Percentiles rank a stretch among this genome's conserved stretches.
These are phyloP conservation scores for Drosophila kurseongensis DNA, from an alignment of 1,140 invertebrate species.

Conservation along the genomic window DNA sequence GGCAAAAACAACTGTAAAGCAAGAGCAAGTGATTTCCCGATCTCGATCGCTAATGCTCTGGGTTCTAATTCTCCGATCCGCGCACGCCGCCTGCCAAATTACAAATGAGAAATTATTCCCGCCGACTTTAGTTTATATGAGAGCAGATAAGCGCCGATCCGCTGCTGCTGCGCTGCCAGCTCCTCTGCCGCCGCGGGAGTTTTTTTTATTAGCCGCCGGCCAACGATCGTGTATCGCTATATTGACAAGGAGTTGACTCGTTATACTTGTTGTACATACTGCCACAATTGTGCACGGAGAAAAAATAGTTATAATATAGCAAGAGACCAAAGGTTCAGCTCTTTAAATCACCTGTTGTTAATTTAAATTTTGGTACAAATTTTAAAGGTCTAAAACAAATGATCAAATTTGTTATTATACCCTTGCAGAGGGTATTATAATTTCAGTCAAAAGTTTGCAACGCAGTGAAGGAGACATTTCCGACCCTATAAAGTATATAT, in stretches of 20 bases:
- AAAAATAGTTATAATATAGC: not conserved
- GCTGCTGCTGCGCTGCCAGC: conserved; percentile 22
- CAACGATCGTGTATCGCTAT: conserved; percentile 48
- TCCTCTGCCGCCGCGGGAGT: conserved; percentile 45
- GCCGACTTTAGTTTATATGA: conserved; percentile 83
- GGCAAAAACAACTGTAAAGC: conserved; percentile 20
- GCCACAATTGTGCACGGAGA: conserved; percentile 22
- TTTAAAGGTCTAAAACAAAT: too few species aligned
- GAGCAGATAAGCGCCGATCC: conserved; percentile 75
- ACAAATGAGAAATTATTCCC: conserved; percentile 83
- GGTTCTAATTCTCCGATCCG: conserved; percentile 41
- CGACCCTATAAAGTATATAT: too few species aligned
- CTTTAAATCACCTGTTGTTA: too few species aligned
- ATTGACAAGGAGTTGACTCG: conserved; percentile 52
- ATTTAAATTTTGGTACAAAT: too few species aligned
- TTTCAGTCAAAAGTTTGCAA: too few species aligned
- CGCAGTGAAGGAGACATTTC: too few species aligned
- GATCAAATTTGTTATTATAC: too few species aligned
- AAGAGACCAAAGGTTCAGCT: too few species aligned
- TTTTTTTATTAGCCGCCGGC: conserved; percentile 32
- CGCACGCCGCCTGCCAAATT: conserved; percentile 79
- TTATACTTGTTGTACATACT: conserved; percentile 17
- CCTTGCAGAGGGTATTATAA: too few species aligned
- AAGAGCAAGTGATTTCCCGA: conserved; percentile 30
- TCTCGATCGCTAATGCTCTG: conserved; percentile 42